Evolutionary conservation across 1,140 invertebrate species (phyloP).

Genomic region (Scaptomyza hsui): DNA sequence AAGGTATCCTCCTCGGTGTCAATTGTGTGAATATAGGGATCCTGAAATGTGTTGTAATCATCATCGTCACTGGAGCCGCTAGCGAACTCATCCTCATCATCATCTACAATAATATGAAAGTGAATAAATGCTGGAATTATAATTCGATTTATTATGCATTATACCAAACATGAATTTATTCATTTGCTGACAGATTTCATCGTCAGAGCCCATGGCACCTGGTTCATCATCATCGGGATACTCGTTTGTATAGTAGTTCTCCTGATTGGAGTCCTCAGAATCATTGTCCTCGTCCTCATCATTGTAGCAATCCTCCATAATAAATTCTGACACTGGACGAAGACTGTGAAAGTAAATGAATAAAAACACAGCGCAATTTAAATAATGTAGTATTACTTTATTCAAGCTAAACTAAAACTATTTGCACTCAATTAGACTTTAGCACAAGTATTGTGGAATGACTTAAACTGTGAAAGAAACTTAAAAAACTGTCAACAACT

Average conservation of each 20-base stretch:
- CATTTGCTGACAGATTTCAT: constrained; percentile 64
- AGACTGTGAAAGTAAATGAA: constrained; percentile 56
- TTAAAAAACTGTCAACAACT: constrained; percentile 44
- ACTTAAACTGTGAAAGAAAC: constrained; percentile 42
- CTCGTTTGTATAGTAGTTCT: constrained; percentile 85
- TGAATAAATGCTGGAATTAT: background rate
- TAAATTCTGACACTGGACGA: constrained; percentile 63
- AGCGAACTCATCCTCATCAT: constrained; percentile 63
- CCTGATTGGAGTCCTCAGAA: constrained; percentile 85
- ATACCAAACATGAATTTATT: constrained; percentile 77
- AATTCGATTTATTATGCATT: background rate
- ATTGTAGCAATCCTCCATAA: constrained; percentile 68
- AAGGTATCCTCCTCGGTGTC: constrained; percentile 79
- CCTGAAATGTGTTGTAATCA: constrained; percentile 72
- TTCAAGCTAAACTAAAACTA: constrained; percentile 65
- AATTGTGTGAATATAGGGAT: constrained; percentile 83
- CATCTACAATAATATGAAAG: constrained; percentile 41
- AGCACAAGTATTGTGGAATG: constrained; percentile 55
- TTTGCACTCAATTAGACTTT: constrained; percentile 52
- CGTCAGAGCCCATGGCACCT: constrained; percentile 63
- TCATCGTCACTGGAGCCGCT: constrained; percentile 84
- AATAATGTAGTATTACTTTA: constrained; percentile 45
- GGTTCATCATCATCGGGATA: constrained; percentile 85
- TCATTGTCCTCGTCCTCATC: constrained; percentile 76
- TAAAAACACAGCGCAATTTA: constrained; percentile 52